Evolutionary conservation across 2,797 vertebrate species (phyloP).

Genomic region (Scomberomorus guttatus): DNA sequence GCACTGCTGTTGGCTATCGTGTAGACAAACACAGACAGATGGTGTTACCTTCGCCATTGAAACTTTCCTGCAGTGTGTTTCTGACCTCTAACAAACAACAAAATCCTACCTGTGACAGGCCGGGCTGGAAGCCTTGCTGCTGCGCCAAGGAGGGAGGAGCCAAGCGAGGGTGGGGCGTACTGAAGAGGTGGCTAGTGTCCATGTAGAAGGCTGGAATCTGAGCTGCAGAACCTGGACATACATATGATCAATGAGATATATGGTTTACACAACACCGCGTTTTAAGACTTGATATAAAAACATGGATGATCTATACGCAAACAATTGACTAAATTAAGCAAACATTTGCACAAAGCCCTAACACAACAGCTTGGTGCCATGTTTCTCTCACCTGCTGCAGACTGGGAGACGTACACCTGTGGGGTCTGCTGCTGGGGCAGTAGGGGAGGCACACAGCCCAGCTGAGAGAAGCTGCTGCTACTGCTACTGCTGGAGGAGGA

Average conservation of each 20-base stretch:
- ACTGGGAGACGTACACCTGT: conserved; percentile 98
- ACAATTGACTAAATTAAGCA: too few relatives aligned
- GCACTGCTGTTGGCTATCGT: conserved; percentile 92
- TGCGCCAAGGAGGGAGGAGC: conserved; percentile 95
- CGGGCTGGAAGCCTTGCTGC: conserved; percentile 96
- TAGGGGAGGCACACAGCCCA: conserved; percentile 95
- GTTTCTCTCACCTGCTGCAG: conserved; percentile 93
- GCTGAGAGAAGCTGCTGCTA: conserved; percentile 93
- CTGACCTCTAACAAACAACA: neutral
- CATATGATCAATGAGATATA: neutral
- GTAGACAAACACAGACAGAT: neutral
- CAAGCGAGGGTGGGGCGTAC: conserved; percentile 94
- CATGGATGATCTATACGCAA: too few relatives aligned
- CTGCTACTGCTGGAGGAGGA: conserved; percentile 81
- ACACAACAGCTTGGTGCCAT: neutral
- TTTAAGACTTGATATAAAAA: too few relatives aligned
- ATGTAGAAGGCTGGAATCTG: conserved; percentile 99
- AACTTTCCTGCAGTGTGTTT: neutral
- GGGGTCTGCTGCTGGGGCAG: conserved; percentile 96
- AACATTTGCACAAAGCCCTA: too few relatives aligned
- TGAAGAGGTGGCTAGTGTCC: conserved; percentile 98
- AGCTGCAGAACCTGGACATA: conserved; percentile 86
- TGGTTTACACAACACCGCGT: too few relatives aligned
- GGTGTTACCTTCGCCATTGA: neutral
- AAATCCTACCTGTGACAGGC: conserved; percentile 94